Percentiles rank a stretch among this genome's conserved stretches.
Evolutionary conservation across 2,888 invertebrate genomes (phyloP).

Genomic region (Meiosimyza decipiens): DNA sequence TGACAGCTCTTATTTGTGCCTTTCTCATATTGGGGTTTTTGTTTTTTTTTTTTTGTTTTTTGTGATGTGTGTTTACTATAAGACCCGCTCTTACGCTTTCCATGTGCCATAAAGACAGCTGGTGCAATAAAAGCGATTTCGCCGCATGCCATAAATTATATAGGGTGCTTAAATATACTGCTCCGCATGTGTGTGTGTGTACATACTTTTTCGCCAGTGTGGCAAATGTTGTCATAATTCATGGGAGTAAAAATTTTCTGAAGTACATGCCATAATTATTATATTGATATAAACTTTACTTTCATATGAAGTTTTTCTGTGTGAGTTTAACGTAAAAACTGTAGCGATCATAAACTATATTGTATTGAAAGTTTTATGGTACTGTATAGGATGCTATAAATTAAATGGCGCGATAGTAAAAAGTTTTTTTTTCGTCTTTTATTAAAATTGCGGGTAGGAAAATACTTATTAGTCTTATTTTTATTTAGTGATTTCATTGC

Average conservation of each 20-base stretch:
- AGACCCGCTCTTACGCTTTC: neutral
- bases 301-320: neutral
- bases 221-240: conserved; percentile 29
- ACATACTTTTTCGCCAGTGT: too few relatives aligned
- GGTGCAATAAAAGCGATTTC: conserved; percentile 61
- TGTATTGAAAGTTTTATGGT: conserved; percentile 62
- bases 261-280: conserved; percentile 55
- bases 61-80: neutral
- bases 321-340: conserved; percentile 12
- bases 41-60: neutral
- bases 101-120: conserved; percentile 52
- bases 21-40: neutral
- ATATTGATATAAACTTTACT: conserved; percentile 35
- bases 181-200: too few relatives aligned
- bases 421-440: neutral
- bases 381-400: conserved; percentile 60
- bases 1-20: too few relatives aligned
- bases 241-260: conserved; percentile 36
- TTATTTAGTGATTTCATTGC: neutral
- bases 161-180: conserved; percentile 1
- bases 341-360: conserved; percentile 55
- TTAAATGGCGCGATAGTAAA: conserved; percentile 58
- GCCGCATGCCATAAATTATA: conserved; percentile 61
- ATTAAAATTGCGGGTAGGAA: conserved; percentile 6
- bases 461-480: conserved; percentile 6